These are phyloP conservation scores for Argyresthia goedartella DNA, from an alignment of 2,888 invertebrate genomes.

Conservation along the genomic window DNA sequence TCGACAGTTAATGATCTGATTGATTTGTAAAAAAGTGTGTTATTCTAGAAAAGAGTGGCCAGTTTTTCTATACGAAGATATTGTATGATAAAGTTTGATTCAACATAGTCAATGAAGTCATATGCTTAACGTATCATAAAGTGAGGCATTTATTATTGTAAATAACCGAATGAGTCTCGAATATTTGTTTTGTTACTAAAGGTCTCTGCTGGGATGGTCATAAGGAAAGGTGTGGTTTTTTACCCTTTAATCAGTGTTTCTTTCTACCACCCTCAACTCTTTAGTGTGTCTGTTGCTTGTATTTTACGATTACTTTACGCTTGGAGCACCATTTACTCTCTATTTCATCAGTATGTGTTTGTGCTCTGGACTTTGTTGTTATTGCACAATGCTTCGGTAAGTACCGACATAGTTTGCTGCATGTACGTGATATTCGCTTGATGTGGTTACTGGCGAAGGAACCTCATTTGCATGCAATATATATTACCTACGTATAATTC, in stretches of 20 bases:
- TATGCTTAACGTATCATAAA: too few relatives aligned
- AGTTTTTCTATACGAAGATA: too few relatives aligned
- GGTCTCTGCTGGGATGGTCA: conserved; percentile 61
- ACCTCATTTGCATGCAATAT: too few relatives aligned
- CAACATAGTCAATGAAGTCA: too few relatives aligned
- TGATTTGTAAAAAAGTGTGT: too few relatives aligned
- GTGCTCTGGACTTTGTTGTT: not conserved
- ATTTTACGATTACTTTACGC: not conserved
- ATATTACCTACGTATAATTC: too few relatives aligned
- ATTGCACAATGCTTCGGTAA: not conserved
- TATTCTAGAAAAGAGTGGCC: too few relatives aligned
- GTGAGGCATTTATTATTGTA: not conserved
- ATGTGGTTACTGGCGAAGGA: not conserved
- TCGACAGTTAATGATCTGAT: too few relatives aligned
- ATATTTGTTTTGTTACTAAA: conserved; percentile 36
- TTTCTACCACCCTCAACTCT: conserved; percentile 15
- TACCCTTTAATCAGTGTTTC: too few relatives aligned
- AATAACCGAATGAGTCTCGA: not conserved
- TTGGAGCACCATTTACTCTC: conserved; percentile 3
- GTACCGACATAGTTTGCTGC: not conserved
- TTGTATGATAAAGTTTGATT: too few relatives aligned
- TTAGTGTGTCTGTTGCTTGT: conserved; percentile 2
- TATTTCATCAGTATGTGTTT: not conserved
- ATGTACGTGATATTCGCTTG: not conserved
- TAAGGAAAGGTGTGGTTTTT: conserved; percentile 51